These are phyloP conservation scores for Rafetus swinhoei DNA, from an alignment of 2,113 vertebrate genomes.

Conservation along the genomic window DNA sequence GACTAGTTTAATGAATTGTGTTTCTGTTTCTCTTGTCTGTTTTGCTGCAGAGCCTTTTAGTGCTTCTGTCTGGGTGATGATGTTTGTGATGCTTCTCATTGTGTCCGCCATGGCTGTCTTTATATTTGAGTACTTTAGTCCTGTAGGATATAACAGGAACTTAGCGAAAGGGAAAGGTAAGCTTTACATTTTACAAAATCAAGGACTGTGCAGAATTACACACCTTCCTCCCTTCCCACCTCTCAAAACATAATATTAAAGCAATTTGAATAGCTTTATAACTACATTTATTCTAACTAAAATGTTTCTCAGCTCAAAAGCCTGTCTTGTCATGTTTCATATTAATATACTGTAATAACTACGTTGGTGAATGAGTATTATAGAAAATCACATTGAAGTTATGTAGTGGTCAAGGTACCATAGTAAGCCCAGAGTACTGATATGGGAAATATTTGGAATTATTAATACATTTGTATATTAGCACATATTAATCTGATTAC, in stretches of 20 bases:
- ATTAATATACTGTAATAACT: not conserved
- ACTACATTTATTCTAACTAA: not conserved
- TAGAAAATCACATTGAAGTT: not conserved
- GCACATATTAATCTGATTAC: not conserved
- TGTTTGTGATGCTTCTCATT: slow-evolving; percentile 98
- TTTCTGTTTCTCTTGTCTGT: slow-evolving; percentile 45
- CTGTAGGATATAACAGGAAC: slow-evolving; percentile 96
- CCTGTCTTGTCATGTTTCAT: fast-evolving
- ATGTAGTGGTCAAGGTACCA: not conserved
- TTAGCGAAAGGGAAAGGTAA: slow-evolving; percentile 96
- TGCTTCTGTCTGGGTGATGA: slow-evolving; percentile 99
- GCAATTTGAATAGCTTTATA: not conserved
- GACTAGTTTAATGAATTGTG: slow-evolving; percentile 25
- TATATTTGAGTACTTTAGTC: slow-evolving; percentile 98
- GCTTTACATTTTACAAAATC: slow-evolving; percentile 14
- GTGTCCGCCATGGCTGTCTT: slow-evolving; percentile 98
- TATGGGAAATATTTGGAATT: not conserved
- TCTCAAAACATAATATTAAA: slow-evolving; percentile 16
- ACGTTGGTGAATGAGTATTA: not conserved
- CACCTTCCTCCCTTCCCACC: not conserved
- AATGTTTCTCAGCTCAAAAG: not conserved
- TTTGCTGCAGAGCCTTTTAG: slow-evolving; percentile 93
- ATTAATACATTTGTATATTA: not conserved
- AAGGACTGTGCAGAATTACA: not conserved
- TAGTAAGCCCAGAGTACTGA: not conserved